These are phyloP conservation scores for Gymnoscopelus microlampas DNA, from an alignment of 2,797 vertebrate genomes.

Conservation along the genomic window DNA sequence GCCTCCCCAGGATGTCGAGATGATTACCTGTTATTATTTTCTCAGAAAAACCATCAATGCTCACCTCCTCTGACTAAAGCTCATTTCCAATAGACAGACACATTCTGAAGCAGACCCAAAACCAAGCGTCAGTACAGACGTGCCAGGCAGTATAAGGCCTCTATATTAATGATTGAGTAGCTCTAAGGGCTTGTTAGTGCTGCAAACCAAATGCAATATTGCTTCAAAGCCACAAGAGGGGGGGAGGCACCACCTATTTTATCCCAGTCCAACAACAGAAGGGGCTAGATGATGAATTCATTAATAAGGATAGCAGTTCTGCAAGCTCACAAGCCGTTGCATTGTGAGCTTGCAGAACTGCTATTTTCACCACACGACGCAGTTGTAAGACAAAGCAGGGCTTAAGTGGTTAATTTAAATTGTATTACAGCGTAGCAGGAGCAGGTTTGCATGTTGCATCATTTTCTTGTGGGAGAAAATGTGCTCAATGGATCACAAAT, in stretches of 20 bases:
- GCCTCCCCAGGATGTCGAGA: conserved; percentile 18
- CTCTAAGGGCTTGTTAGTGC: conserved; percentile 17
- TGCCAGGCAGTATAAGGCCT: conserved; percentile 19
- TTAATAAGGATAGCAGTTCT: background rate
- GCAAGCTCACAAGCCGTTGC: no score
- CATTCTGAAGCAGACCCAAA: conserved; percentile 27
- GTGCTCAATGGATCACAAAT: conserved; percentile 46
- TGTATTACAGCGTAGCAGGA: conserved; percentile 26
- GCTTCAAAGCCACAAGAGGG: conserved; percentile 72
- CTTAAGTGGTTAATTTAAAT: conserved; percentile 28
- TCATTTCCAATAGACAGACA: conserved; percentile 23
- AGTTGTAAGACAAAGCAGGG: no score
- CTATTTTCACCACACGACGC: no score
- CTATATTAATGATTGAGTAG: conserved; percentile 33
- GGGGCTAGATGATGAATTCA: background rate
- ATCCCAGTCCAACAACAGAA: conserved; percentile 34
- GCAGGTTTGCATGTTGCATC: conserved; percentile 17
- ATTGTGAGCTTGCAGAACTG: no score
- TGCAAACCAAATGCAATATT: conserved; percentile 65
- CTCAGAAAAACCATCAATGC: conserved; percentile 26
- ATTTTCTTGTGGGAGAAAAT: conserved; percentile 38
- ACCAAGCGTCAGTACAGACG: conserved; percentile 23
- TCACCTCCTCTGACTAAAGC: background rate
- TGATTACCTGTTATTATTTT: conserved; percentile 29
- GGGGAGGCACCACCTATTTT: conserved; percentile 66